Percentiles rank a stretch among this genome's conserved stretches.
phyloP scores from a whole-genome alignment of 2,113 vertebrate genomes.

The Stigmatopora nigra region DNA sequence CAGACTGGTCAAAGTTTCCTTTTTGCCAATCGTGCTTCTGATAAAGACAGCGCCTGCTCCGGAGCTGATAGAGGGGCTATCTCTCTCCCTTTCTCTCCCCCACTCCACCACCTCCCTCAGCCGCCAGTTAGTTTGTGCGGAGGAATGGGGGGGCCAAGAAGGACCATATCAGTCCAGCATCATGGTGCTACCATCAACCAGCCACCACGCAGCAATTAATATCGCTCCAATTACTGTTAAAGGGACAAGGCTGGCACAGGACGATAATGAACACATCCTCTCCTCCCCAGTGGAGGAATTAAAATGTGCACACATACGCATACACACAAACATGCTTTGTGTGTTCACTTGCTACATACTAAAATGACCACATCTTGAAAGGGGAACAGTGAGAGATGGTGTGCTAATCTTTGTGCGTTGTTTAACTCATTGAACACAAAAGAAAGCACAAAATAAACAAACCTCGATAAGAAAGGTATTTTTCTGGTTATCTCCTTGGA shows the following conservation, averaged over 20 bases:
- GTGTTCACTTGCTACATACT: conserved; percentile 25
- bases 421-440: conserved; percentile 66
- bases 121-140: conserved; percentile 76
- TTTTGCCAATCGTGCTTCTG: conserved; percentile 84
- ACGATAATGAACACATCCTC: conserved; percentile 83
- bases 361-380: conserved; percentile 59
- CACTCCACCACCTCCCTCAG: conserved; percentile 43
- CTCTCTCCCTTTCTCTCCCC: conserved; percentile 50
- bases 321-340: conserved; percentile 9
- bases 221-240: conserved; percentile 82
- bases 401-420: conserved; percentile 62
- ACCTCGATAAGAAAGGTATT: conserved; percentile 57
- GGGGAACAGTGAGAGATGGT: conserved; percentile 56
- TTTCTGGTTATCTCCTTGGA: conserved; percentile 53
- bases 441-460: conserved; percentile 60
- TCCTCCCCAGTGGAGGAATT: conserved; percentile 54
- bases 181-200: conserved; percentile 77
- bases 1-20: conserved; percentile 86
- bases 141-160: conserved; percentile 34
- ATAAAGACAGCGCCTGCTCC: conserved; percentile 87
- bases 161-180: conserved; percentile 74
- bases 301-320: conserved; percentile 11
- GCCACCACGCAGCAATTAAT: conserved; percentile 79
- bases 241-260: conserved; percentile 75
- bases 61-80: conserved; percentile 84